Base-by-base conservation (phyloP, 2,113 vertebrate species). In the Gnathonemus echidnorhynchus region DNA sequence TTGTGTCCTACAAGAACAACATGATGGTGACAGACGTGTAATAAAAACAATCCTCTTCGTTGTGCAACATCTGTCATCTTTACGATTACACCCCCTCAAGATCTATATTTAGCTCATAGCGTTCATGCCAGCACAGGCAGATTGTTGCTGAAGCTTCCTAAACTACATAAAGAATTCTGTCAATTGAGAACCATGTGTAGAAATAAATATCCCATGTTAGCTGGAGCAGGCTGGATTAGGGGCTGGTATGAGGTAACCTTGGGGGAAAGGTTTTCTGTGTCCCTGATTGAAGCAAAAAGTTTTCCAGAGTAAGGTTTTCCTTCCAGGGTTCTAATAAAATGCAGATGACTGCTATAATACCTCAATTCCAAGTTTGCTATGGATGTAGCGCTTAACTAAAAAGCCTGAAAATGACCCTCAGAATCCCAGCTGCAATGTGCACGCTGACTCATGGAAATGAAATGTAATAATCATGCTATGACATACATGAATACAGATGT, bases 261-360 rank as follows among this genome's bases (percentile, higher is more conserved):
- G 53, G 19, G 62, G 27, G n/a, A 39, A 42, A 10, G 74, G 24
- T 49, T 19, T 86, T 42, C 45, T 86, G 88, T 90, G 88, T 90
- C 87, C 48, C 70, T 80, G 90, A 93, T 19, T 17, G 2, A 46
- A 48, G 92, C 90, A 84, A 92, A 31, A 56, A 77, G 74, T 89
- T 92, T 80, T 91, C 66, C 80, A 48, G 62, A 91, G 49, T 80
- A 50, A 77, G 49, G 19, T 42, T 87, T 21, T 89, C 48, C 56
- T 77, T 58, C 66, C 86, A 84, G 89, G 58, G 49, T 89, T 49
- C 49, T 93, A 92, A 92, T 92, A 77, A 39, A 56, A 42, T 91
- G 91, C 90, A 93, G 91, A 93, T 94, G 87, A 85, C 17, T 74
- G 27, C 31, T 88, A 48, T 46, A 80, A 27, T 46, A 56, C 31